These are phyloP conservation scores for Columba janthina DNA, from an alignment of 2,113 vertebrate genomes.

Conservation along the genomic window DNA sequence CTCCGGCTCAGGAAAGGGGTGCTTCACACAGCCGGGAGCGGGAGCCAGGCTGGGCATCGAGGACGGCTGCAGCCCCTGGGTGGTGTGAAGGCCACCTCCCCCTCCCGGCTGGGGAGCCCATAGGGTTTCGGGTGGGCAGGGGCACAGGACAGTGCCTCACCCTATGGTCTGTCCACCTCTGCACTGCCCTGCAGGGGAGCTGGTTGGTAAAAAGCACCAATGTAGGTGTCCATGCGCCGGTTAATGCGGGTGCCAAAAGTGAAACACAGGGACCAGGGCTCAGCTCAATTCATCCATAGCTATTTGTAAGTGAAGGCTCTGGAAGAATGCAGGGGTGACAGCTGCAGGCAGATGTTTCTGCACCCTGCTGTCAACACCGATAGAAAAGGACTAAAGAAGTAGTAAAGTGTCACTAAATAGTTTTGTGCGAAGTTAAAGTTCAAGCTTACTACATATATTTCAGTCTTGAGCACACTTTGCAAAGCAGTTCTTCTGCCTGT, in stretches of 20 bases:
- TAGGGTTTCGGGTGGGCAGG: accelerated
- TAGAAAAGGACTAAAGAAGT: neutral
- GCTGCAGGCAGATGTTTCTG: neutral
- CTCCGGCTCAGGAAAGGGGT: neutral
- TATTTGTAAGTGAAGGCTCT: accelerated
- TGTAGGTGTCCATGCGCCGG: accelerated
- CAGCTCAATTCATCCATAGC: accelerated
- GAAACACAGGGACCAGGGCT: neutral
- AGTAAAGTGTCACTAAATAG: neutral
- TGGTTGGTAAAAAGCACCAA: accelerated
- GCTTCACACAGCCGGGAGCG: neutral
- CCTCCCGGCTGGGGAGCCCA: accelerated
- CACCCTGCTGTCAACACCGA: accelerated
- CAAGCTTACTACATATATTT: neutral
- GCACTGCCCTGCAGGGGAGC: accelerated
- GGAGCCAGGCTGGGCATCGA: neutral
- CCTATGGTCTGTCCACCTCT: accelerated
- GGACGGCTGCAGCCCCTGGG: neutral
- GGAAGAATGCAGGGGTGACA: neutral
- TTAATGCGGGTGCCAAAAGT: accelerated
- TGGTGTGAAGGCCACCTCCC: neutral
- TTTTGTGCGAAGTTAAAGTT: neutral
- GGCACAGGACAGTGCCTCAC: neutral
- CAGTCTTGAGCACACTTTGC: neutral
- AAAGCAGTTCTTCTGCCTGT: neutral